These are phyloP conservation scores for Lutjanus erythropterus DNA, from an alignment of 2,113 vertebrate species.

Conservation along the genomic window DNA sequence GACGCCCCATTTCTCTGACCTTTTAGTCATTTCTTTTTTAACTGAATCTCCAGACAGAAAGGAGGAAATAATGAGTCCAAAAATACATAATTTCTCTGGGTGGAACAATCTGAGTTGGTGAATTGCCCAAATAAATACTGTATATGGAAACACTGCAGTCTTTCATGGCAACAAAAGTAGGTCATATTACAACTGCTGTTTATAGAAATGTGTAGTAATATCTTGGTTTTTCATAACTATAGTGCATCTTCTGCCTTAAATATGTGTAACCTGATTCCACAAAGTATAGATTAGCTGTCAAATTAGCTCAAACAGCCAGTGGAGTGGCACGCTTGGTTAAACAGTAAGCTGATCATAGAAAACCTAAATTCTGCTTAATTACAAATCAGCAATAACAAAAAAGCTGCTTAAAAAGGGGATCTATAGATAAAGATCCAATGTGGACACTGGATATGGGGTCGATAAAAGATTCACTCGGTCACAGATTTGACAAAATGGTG, in stretches of 20 bases:
- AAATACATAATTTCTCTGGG: constrained; percentile 3
- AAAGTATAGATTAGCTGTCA: too few relatives aligned
- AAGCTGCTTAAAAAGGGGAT: too few relatives aligned
- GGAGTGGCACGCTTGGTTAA: too few relatives aligned
- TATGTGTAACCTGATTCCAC: too few relatives aligned
- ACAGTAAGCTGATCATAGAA: not conserved
- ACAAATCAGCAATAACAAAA: too few relatives aligned
- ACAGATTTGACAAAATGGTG: too few relatives aligned
- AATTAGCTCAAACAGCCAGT: too few relatives aligned
- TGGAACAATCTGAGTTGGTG: constrained; percentile 1
- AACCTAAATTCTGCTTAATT: too few relatives aligned
- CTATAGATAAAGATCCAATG: too few relatives aligned
- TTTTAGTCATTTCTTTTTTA: not conserved
- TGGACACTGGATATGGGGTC: too few relatives aligned
- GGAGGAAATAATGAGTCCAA: constrained; percentile 15
- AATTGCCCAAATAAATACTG: constrained; percentile 19
- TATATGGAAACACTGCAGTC: constrained; percentile 28
- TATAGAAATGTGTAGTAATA: constrained; percentile 2
- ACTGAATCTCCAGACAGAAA: not conserved
- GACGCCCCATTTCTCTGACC: not conserved
- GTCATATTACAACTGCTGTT: constrained; percentile 43
- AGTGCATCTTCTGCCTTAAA: not conserved
- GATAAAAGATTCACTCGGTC: too few relatives aligned
- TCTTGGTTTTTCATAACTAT: not conserved
- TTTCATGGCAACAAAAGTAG: constrained; percentile 31